Conservation (phyloP, 2,113 vertebrate species). For the Charadrius vociferus region DNA sequence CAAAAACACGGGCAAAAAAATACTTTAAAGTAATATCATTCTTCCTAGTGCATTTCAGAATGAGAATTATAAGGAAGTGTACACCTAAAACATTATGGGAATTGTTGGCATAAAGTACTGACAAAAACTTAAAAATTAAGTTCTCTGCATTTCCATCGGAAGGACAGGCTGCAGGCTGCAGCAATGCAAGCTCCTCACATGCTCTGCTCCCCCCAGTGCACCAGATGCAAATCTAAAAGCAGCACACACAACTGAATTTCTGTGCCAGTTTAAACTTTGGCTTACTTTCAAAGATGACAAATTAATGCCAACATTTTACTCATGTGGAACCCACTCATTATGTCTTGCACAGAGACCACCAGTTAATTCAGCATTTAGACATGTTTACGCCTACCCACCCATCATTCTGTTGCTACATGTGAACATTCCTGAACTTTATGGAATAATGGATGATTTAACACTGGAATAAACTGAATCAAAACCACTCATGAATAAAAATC, state of each 20-base stretch:
- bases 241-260: not conserved
- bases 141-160: not conserved
- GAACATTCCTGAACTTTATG: not conserved
- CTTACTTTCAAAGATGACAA: not conserved
- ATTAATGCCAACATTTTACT: not conserved
- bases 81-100: not conserved
- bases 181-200: not conserved
- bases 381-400: not conserved
- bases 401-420: not conserved
- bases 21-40: not conserved
- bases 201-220: not conserved
- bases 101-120: not conserved
- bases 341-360: not conserved
- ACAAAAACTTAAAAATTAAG: not conserved
- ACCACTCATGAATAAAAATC: not conserved
- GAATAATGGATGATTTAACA: not conserved
- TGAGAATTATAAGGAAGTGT: not conserved
- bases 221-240: not conserved
- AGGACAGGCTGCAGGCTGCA: not conserved
- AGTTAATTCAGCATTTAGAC: not conserved
- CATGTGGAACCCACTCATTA: not conserved
- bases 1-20: not conserved
- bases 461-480: not conserved
- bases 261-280: not conserved
- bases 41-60: not conserved